A percentile compares a stretch with the other conserved stretches of the same genome.
Conservation (phyloP, 1,140 invertebrate species). For the Cotesia vestalis region DNA sequence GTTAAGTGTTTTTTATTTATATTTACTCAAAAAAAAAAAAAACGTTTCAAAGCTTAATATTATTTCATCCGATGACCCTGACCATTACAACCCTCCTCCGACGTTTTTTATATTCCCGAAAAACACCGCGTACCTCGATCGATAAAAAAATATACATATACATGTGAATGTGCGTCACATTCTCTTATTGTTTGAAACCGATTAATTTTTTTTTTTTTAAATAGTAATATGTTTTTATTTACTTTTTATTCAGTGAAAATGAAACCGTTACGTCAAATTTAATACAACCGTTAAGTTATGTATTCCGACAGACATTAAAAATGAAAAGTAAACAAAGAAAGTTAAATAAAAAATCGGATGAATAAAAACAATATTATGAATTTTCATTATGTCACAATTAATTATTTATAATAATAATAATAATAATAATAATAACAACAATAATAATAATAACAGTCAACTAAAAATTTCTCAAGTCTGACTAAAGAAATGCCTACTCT, state of each 20-base stretch:
- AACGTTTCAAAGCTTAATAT: neutral
- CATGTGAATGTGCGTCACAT: conserved; percentile 24
- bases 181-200: neutral
- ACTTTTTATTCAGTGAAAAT: neutral
- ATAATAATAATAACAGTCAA: neutral
- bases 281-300: neutral
- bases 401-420: neutral
- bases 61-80: conserved; percentile 21
- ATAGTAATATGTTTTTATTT: neutral
- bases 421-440: neutral
- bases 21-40: neutral
- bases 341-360: neutral
- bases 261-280: neutral
- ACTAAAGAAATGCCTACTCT: conserved; percentile 1
- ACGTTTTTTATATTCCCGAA: neutral
- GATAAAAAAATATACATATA: conserved; percentile 7
- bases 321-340: neutral
- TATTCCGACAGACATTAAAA: too few species aligned
- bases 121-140: conserved; percentile 27
- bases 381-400: neutral
- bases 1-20: neutral
- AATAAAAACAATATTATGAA: neutral
- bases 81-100: conserved; percentile 26
- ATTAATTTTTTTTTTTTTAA: conserved; percentile 2
- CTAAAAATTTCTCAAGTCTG: neutral